phyloP scores from a whole-genome alignment of 2,888 invertebrate species.

The Epiblema foenella region DNA sequence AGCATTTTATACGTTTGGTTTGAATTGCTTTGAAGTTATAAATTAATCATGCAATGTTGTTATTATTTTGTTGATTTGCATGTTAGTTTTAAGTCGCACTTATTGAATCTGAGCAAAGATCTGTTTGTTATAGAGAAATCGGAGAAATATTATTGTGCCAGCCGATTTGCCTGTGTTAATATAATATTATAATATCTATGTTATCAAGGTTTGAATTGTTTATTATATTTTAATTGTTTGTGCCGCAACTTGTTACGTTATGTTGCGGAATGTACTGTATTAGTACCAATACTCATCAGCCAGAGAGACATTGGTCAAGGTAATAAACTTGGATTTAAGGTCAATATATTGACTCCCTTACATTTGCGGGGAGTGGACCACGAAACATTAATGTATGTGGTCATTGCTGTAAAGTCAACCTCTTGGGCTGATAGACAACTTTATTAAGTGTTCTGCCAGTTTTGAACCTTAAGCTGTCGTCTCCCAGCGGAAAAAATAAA shows the following conservation, averaged over 20 bases:
- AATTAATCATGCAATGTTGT: constrained; percentile 48
- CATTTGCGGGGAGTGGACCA: not conserved
- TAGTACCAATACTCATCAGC: not conserved
- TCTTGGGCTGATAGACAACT: no score
- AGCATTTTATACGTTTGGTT: constrained; percentile 4
- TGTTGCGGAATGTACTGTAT: not conserved
- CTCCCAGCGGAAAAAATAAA: no score
- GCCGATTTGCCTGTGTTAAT: constrained; percentile 48
- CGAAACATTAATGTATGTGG: no score
- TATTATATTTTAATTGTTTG: constrained; percentile 18
- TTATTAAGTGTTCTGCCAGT: no score
- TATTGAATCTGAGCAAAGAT: constrained; percentile 67
- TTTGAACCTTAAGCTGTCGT: not conserved
- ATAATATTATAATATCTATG: constrained; percentile 12
- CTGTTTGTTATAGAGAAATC: constrained; percentile 62
- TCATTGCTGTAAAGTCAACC: no score
- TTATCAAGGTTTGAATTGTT: constrained; percentile 7
- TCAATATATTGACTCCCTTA: not conserved
- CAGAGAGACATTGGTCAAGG: not conserved
- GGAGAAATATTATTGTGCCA: constrained; percentile 48
- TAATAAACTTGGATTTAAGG: not conserved
- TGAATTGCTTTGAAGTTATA: constrained; percentile 8
- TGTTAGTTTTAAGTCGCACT: constrained; percentile 55
- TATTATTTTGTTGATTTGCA: constrained; percentile 47
- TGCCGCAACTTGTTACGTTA: not conserved